Percentiles rank a stretch among this genome's conserved stretches.
phyloP scores from a whole-genome alignment of 2,797 vertebrate species.

The Xenentodon cancila region DNA sequence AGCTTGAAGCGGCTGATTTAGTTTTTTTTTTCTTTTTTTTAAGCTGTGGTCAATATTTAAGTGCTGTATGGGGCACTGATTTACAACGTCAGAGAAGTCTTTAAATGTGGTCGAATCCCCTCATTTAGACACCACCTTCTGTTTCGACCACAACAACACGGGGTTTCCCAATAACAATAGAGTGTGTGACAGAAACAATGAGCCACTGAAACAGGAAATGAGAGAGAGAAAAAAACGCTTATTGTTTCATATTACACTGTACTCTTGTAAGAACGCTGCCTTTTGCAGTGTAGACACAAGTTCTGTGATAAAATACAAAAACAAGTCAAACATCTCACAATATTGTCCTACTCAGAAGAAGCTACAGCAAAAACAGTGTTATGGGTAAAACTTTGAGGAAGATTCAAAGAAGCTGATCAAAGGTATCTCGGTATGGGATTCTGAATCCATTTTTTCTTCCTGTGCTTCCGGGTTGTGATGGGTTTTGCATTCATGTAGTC shows the following conservation, averaged over 20 bases:
- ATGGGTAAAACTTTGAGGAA: background rate
- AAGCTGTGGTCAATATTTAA: background rate
- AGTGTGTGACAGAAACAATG: background rate
- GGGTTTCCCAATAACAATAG: constrained; percentile 11
- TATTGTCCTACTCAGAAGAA: background rate
- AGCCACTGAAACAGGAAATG: constrained; percentile 27
- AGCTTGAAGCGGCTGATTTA: no score
- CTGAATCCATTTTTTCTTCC: constrained; percentile 60
- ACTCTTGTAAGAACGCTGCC: constrained; percentile 20
- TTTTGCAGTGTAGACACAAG: constrained; percentile 21
- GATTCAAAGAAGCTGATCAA: constrained; percentile 19
- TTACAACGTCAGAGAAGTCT: background rate
- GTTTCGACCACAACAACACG: constrained; percentile 49
- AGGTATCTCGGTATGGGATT: constrained; percentile 49
- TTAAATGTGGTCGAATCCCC: constrained; percentile 56
- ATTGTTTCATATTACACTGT: constrained; percentile 8
- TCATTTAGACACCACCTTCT: constrained; percentile 26
- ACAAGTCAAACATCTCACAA: background rate
- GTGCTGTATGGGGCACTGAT: background rate
- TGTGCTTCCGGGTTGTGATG: constrained; percentile 21
- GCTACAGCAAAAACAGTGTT: background rate
- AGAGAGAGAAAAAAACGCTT: constrained; percentile 14
- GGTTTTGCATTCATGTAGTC: constrained; percentile 81
- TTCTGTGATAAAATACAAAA: background rate
- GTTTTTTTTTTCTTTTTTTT: background rate